Evolutionary conservation across 2,113 vertebrate species (phyloP), one percentile per base, ranked within the genome.

Genomic region (Entomyzon cyanotis): DNA sequence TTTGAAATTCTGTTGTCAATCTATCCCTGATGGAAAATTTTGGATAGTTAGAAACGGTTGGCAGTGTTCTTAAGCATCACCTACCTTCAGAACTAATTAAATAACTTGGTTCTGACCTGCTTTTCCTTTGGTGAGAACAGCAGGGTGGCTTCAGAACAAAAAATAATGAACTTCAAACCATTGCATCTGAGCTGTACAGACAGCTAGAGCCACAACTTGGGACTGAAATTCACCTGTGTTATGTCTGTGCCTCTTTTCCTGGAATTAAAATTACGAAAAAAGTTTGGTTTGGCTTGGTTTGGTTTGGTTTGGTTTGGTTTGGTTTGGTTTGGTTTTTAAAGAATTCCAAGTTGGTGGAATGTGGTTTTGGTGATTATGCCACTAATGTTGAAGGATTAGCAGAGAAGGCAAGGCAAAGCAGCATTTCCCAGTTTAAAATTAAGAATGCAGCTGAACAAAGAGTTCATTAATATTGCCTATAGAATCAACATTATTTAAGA

Each of bases 31-130:
- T 70, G 58, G 39, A 93, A 90, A 91, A 86, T 84, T 53, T 70
- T 37, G 49, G 75, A 52, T 65, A 46, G 64, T 88, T 91, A 90
- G 68, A 96, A 91, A 76, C 63, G 4, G 95, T 89, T 96, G 92
- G 75, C 56, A 63, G 69, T 1, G 1, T 74, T 64, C 50, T 95
- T 92, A 88, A 96, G 46, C 84, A 91, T 95, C 87, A 86, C 77
- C 44, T 96, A 58, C 68, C 58, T 94, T 94, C 85, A 68, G 11
- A 84, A 23, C 81, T 96, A 96, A 97, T 96, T 96, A 94, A 93
- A 89, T 60, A 69, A 16, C 84, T 71, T 96, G 82, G 42, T 96
- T 91, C 53, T 96, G 93, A 79, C 92, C 84, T 96, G 75, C 41
- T 94, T 95, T 93, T 93, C 11, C 0, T 93, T 90, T 93, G 80